Base-by-base conservation (phyloP, 2,888 invertebrate genomes). In the Coremacera marginata region DNA sequence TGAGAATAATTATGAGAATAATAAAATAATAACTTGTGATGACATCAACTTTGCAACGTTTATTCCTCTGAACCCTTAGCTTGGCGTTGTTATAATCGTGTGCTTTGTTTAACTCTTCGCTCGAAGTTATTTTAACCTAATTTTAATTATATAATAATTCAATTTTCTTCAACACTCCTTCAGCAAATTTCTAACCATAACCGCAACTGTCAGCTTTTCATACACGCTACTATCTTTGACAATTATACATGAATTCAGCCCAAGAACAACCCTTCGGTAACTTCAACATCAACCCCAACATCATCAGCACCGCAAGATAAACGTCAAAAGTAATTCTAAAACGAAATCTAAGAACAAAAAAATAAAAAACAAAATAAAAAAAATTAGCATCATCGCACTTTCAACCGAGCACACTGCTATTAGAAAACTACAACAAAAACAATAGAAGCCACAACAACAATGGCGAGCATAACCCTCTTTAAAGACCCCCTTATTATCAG, bases 321-420 rank as follows among this genome's bases (percentile, higher is more conserved):
- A 68, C 49, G 68, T 49, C 68, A 22, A 14, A 49, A 68, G 5
- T 68, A 68, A 44, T 49, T 19, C 49, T 49, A 9, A 49, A 60
- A 49, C 8, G 68, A 44, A 37, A 49, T 68, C 51, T 68, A 11
- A 27, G 19, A 60, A 60, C 11, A 25, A 8, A 60, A 27, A 7
- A 27, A 25, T 51, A 68, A 68, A 49, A 37, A 31, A 60, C 9
- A 68, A 68, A 68, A 49, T 19, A 31, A 60, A 25, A 68, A 68
- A 68, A 49, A 37, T 68, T 68, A 68, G 68, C 68, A 49, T 68
- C 68, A 31, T 49, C 68, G 49, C 68, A 49, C 51, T 68, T 49
- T 49, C 11, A 22, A 62, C 62, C 27, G n/a, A 25, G 25, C 19
- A 55, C 19, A 22, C 16, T 22, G 5, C 31, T 34, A 9, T 37